These are phyloP conservation scores for Cancer borealis DNA, from an alignment of 2,888 invertebrate species.

Conservation along the genomic window DNA sequence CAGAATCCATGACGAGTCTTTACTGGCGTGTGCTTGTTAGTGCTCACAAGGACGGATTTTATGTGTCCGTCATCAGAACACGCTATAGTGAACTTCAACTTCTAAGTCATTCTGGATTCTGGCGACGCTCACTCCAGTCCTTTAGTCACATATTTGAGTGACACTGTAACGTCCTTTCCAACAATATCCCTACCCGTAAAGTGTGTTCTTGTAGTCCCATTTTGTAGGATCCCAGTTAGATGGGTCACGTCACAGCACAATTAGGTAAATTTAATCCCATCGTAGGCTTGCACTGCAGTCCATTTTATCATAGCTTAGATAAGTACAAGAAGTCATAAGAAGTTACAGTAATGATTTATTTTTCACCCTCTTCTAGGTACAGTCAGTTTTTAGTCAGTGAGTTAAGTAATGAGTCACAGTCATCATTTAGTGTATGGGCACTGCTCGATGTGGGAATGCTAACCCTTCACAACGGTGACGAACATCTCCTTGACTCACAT, in stretches of 20 bases:
- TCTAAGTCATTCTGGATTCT: neutral
- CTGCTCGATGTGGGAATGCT: conserved; percentile 71
- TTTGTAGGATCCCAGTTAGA: neutral
- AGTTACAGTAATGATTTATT: neutral
- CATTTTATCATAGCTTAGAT: conserved; percentile 7
- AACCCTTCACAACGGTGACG: neutral
- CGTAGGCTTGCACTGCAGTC: conserved; percentile 31
- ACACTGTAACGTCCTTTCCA: neutral
- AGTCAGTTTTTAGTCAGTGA: conserved; percentile 38
- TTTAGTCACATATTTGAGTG: neutral
- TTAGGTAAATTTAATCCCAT: neutral
- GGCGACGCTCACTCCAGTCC: neutral
- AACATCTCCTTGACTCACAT: conserved; percentile 15
- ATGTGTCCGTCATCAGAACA: neutral
- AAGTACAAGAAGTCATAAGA: neutral
- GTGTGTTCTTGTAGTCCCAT: neutral
- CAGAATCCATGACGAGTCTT: neutral
- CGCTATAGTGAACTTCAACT: neutral
- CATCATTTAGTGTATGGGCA: conserved; percentile 53
- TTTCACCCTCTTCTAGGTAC: neutral
- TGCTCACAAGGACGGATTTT: neutral
- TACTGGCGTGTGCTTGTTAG: neutral
- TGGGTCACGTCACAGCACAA: neutral
- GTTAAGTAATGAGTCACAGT: conserved; percentile 1
- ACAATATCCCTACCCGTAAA: neutral